Evolutionary conservation across 2,888 invertebrate species (phyloP).

Genomic region (Lasioglossum pauxillum): DNA sequence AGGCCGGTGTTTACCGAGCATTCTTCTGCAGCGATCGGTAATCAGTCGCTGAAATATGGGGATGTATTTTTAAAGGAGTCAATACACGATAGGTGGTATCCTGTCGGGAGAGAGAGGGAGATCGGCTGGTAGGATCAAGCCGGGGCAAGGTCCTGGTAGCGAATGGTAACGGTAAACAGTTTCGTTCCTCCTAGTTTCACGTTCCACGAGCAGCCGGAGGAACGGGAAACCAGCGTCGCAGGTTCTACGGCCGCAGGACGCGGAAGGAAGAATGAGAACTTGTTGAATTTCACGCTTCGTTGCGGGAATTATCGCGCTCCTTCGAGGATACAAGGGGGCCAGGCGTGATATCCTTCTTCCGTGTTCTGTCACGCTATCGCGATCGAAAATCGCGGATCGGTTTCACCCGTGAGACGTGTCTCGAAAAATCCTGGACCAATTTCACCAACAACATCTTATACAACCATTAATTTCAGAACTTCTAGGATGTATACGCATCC

Average conservation of each 20-base stretch:
- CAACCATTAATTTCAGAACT: background rate
- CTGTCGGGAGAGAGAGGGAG: background rate
- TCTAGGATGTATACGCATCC: no score
- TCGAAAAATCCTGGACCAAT: background rate
- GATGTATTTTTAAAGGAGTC: slow-evolving; percentile 8
- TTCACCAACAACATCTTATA: background rate
- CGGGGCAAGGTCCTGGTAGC: slow-evolving; percentile 48
- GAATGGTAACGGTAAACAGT: slow-evolving; percentile 44
- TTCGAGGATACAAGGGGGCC: background rate
- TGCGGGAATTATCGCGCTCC: slow-evolving; percentile 23
- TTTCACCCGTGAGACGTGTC: background rate
- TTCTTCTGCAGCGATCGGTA: background rate
- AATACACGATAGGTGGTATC: background rate
- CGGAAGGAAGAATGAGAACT: slow-evolving; percentile 24
- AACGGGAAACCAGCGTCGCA: slow-evolving; percentile 9
- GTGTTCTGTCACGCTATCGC: background rate
- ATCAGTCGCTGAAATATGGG: background rate
- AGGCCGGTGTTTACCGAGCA: background rate
- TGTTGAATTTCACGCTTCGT: slow-evolving; percentile 43
- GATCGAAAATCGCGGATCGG: background rate
- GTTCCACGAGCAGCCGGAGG: slow-evolving; percentile 13
- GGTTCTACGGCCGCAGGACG: slow-evolving; percentile 18
- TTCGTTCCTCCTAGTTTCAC: slow-evolving; percentile 36
- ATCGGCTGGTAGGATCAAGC: slow-evolving; percentile 38
- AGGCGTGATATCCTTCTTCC: background rate